Evolutionary conservation across 2,113 vertebrate species (phyloP), one percentile per base, ranked within the genome.

Genomic region (Azemiops feae): DNA sequence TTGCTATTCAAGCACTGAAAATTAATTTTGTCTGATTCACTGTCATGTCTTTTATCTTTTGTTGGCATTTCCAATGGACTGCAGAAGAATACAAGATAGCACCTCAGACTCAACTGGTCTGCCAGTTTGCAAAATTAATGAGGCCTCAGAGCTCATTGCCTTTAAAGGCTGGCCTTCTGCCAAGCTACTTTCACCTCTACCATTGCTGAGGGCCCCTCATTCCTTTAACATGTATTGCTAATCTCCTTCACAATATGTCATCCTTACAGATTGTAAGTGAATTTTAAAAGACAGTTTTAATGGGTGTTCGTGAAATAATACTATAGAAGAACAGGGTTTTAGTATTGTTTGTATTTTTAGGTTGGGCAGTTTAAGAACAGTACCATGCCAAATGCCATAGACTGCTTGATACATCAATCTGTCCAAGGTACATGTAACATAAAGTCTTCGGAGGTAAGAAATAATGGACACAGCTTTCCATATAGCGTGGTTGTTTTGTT

Each of bases 371-470:
- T 22, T 12, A 27, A 27, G n/a, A 87, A 93, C 52, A 81, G 69
- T 57, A 12, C 55, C 53, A n/a, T 47, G 87, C 91, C 9, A 91
- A 91, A 11, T 88, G 90, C 90, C 91, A 93, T 74, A 90, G 92
- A 87, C 54, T 34, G 86, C n/a, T 1, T 4, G 39, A 16, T 93
- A 94, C 93, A 94, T 18, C 12, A 64, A n/a, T 94, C 0, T 1
- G 85, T 87, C 81, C n/a, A 94, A 88, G 85, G 81, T 60, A 34
- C 89, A 3, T 90, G 1, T 2, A 93, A 74, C 18, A 90, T 74
- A 93, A 94, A 88, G 22, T 8, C 18, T 18, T 23, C 25, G 23
- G 10, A 95, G 93, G 92, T 39, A 1, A 95, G 92, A 23, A 52
- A 89, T 93, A 94, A 92, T 1, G 0, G 85, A 60, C 18, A 16